Conservation (phyloP, 2,797 vertebrate species). For the Tokudaia muenninki region DNA sequence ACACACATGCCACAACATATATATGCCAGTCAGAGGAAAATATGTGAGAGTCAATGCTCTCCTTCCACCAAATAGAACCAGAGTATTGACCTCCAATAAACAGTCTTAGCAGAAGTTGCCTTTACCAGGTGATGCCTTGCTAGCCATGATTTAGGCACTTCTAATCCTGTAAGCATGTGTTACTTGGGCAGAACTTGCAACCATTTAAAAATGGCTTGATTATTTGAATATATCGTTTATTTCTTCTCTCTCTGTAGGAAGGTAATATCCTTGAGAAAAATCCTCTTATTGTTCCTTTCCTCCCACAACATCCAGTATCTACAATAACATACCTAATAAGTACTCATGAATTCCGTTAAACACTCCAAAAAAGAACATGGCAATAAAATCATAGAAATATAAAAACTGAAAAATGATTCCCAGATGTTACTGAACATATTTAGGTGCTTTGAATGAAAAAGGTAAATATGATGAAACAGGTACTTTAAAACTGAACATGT, state of each 20-base stretch:
- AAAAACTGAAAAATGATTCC: neutral
- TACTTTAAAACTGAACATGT: slow-evolving; percentile 49
- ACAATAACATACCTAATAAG: neutral
- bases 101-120: neutral
- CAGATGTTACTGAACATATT: slow-evolving; percentile 27
- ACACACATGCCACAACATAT: neutral
- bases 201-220: neutral
- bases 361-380: slow-evolving; percentile 41
- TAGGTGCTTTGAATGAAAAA: slow-evolving; percentile 44
- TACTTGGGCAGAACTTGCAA: neutral
- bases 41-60: neutral
- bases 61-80: neutral
- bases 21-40: neutral
- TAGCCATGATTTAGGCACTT: neutral
- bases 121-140: neutral
- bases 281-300: neutral
- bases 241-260: slow-evolving; percentile 18
- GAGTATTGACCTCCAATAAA: neutral
- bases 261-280: neutral
- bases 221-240: neutral
- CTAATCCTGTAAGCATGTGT: neutral
- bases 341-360: slow-evolving; percentile 5
- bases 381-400: slow-evolving; percentile 13
- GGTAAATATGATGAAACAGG: slow-evolving; percentile 50
- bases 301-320: neutral